phyloP scores from a whole-genome alignment of 2,888 invertebrate genomes.

The Nematopogon swammerdamellus region DNA sequence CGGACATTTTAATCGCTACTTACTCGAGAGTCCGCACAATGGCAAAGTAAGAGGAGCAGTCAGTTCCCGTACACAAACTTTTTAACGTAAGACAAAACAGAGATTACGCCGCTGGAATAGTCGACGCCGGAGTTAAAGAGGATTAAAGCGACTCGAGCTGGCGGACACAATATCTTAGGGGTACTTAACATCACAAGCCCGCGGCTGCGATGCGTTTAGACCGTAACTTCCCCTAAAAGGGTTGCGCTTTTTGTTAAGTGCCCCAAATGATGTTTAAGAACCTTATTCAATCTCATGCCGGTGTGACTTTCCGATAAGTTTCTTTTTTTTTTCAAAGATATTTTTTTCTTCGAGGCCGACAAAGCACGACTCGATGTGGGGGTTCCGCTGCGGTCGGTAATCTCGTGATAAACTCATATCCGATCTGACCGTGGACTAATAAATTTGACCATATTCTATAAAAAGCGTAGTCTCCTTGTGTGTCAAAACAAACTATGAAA shows the following conservation, averaged over 20 bases:
- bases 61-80: no score
- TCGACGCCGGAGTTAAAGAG: not conserved
- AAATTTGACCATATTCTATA: not conserved
- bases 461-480: not conserved
- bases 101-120: not conserved
- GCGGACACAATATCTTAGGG: conserved; percentile 13
- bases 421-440: not conserved
- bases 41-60: no score
- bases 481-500: not conserved
- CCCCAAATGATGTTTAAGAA: conserved; percentile 31
- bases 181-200: conserved; percentile 50
- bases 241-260: conserved; percentile 45
- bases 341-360: conserved; percentile 25
- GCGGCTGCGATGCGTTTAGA: conserved; percentile 35
- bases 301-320: conserved; percentile 30
- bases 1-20: no score
- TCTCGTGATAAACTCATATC: not conserved
- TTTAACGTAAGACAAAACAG: not conserved
- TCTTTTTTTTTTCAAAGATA: conserved; percentile 24
- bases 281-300: conserved; percentile 29
- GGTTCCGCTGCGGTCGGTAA: conserved; percentile 23
- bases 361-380: conserved; percentile 32
- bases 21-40: no score
- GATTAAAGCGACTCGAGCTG: not conserved
- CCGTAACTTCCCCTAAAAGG: conserved; percentile 48